Evolutionary conservation across 2,888 invertebrate species (phyloP), one percentile per base, ranked within the genome.

Genomic region (Agrilus biguttatus): DNA sequence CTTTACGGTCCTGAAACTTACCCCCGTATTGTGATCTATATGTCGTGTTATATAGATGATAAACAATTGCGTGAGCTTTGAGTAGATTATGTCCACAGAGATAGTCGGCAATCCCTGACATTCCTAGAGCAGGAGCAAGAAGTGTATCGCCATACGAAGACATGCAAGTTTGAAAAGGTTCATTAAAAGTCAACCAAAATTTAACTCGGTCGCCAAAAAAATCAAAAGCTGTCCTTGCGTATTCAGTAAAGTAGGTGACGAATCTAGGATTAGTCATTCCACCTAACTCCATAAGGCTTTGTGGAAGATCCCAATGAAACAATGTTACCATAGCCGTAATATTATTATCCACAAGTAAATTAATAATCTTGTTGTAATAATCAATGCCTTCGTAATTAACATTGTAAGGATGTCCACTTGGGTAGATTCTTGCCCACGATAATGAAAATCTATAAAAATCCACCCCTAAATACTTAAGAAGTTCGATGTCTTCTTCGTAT

Each of bases 301-400:
- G 72, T 0, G 78, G 78, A 42, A 78, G 63, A 53, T 80, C 78
- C 75, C 75, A 78, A 54, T 81, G 80, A 64, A 77, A 78, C 59
- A 80, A 66, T 0, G 78, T 79, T 4, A 77, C 70, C 44, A 77
- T 56, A 0, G 83, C 80, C 42, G 63, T 55, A 38, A 85, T 78
- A 61, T 3, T 51, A 41, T 54, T 53, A 17, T 36, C 42, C 8
- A 65, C 46, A 3, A 83, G 62, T 50, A 71, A 74, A 37, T 74
- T 62, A 8, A 81, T 66, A 14, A 83, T 56, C 36, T 70, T 64
- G 40, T 69, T 71, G 63, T 82, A 83, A 61, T 78, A 80, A 36
- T 64, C 57, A 33, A 83, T 62, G 7, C 79, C 82, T 2, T 72
- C 69, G 67, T 68, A 66, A 58, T 78, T 80, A 32, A 79, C 61